Evolutionary conservation across 2,888 invertebrate species (phyloP), one percentile per base, ranked within the genome.

Genomic region (Ectemnius continuus): DNA sequence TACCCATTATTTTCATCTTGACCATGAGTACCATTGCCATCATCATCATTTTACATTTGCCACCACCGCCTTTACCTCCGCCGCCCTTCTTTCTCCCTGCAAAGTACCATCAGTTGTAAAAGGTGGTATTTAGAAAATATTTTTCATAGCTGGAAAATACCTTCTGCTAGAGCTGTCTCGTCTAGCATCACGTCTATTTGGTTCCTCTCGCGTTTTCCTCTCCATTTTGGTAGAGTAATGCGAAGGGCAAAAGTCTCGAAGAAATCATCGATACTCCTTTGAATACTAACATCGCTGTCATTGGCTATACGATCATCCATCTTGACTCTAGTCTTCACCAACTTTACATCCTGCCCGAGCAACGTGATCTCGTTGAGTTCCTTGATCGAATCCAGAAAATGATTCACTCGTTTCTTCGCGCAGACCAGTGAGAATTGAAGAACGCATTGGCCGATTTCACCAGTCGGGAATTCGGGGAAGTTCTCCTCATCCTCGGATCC

Each of bases 1-100:
- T 88, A 88, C 93, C 93, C 92, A 94, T 92, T 91, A 94, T 91
- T 57, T 93, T 91, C 87, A 93, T 93, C 92, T 94, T 93, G 83
- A 93, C 92, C 92, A 93, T 93, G 76, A 93, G 92, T 91, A 93
- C 91, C 92, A 93, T 93, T 8, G 93, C 92, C 93, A 94, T 94
- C 93, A 93, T 93, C 93, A 93, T 93, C 91, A 93, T 93, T 75
- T 93, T 93, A 86, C 93, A 93, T 85, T 92, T 92, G 1, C 92
- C 92, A 0, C 84, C 84, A 28, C 79, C 78, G 1, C 92, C 92
- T 1, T 79, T 77, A 0, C 73, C 70, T 6, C 73, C 73, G 0
- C 89, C 91, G 0, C 89, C 88, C 0, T 91, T 92, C 2, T 89
- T 88, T 66, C 91, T 85, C 28, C 90, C 91, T 91, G 67, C 4